A percentile compares a stretch with the other conserved stretches of the same genome.
Evolutionary conservation across 2,888 invertebrate species (phyloP).

Genomic region (Lasioglossum malachurum): DNA sequence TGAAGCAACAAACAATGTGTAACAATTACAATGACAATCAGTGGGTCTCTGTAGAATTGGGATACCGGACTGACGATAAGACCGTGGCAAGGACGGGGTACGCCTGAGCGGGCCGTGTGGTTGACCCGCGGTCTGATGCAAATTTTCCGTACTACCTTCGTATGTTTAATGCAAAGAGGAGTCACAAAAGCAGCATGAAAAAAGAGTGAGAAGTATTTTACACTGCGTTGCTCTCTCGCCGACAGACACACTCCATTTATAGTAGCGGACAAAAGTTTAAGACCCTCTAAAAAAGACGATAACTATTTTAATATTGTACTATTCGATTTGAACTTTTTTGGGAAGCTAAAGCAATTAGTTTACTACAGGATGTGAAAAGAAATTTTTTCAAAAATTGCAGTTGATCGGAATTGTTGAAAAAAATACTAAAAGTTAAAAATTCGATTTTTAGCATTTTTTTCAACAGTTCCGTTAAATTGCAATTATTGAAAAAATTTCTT

Average conservation of each 20-base stretch:
- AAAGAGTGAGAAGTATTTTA: slow-evolving; percentile 66
- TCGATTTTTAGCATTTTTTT: no score
- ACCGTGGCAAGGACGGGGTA: slow-evolving; percentile 87
- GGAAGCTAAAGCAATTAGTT: no score
- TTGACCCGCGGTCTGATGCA: slow-evolving; percentile 84
- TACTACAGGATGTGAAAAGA: no score
- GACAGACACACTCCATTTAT: slow-evolving; percentile 20
- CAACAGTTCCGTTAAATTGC: no score
- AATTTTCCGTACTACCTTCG: slow-evolving; percentile 88
- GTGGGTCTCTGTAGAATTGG: slow-evolving; percentile 86
- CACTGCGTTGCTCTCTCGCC: slow-evolving; percentile 26
- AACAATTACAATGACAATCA: slow-evolving; percentile 83
- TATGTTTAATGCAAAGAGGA: slow-evolving; percentile 76
- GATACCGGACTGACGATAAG: slow-evolving; percentile 88
- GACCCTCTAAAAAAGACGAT: no score
- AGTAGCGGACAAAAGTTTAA: no score
- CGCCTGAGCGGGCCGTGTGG: slow-evolving; percentile 86
- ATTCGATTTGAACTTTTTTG: no score
- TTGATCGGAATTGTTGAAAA: no score
- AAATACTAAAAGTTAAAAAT: no score
- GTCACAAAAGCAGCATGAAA: slow-evolving; percentile 82
- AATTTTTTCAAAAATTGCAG: no score
- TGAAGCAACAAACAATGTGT: slow-evolving; percentile 44
- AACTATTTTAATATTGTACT: no score
- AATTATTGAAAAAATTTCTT: no score